A percentile compares a stretch with the other conserved stretches of the same genome.
Conservation (phyloP, 2,113 vertebrate species). For the Hemibagrus wyckioides region DNA sequence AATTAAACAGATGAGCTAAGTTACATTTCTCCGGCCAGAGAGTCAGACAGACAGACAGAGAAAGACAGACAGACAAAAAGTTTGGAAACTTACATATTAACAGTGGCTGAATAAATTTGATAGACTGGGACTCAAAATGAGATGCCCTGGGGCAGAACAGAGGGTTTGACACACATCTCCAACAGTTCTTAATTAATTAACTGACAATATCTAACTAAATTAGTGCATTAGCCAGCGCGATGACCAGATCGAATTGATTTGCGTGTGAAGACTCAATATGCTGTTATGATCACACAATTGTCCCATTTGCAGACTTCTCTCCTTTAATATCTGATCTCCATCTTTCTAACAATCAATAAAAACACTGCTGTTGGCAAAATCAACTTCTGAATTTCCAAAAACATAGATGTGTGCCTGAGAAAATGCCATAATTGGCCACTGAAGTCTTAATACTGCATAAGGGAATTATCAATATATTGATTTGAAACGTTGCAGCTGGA, state of each 20-base stretch:
- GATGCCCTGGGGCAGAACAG: background rate
- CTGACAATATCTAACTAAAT: slow-evolving; percentile 42
- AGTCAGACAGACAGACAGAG: background rate
- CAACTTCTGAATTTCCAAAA: background rate
- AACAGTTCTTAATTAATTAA: slow-evolving; percentile 46
- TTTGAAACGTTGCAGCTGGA: slow-evolving; percentile 38
- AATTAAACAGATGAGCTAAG: background rate
- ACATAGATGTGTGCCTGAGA: background rate
- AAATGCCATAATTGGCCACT: background rate
- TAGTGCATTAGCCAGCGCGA: slow-evolving; percentile 2
- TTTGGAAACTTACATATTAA: background rate
- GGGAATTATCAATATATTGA: slow-evolving; percentile 48
- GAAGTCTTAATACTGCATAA: slow-evolving; percentile 17
- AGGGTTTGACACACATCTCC: background rate
- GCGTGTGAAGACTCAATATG: slow-evolving; percentile 59
- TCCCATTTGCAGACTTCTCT: background rate
- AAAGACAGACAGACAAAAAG: background rate
- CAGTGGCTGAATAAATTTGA: background rate
- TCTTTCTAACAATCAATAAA: slow-evolving; percentile 14
- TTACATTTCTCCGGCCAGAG: background rate
- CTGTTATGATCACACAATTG: slow-evolving; percentile 15
- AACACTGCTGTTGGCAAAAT: slow-evolving; percentile 12
- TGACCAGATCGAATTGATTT: slow-evolving; percentile 56
- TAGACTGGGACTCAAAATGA: background rate
- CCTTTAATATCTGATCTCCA: background rate